Conservation (phyloP, 2,888 invertebrate species). For the Bruchidius siliquastri region DNA sequence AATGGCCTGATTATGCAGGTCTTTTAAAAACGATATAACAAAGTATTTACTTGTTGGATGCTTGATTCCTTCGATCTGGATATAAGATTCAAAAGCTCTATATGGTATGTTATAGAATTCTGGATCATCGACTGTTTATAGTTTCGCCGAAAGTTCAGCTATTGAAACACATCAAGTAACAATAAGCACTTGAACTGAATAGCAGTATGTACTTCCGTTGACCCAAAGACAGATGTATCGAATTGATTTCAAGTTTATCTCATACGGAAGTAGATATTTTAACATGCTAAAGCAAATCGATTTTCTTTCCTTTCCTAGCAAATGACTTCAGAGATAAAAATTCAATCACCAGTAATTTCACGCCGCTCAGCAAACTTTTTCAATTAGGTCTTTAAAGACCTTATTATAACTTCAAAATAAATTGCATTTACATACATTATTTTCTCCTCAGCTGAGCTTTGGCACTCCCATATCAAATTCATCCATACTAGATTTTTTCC, state of each 20-base stretch:
- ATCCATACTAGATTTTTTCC: no score
- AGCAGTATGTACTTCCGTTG: not conserved
- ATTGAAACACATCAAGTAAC: not conserved
- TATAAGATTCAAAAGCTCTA: no score
- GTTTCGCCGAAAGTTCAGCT: not conserved
- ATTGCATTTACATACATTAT: not conserved
- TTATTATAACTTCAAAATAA: not conserved
- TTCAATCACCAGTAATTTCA: not conserved
- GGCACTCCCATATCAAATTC: not conserved
- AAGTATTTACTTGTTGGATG: no score
- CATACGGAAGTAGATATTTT: not conserved
- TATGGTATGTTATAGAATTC: no score
- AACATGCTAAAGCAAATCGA: not conserved
- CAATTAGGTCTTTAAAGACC: not conserved
- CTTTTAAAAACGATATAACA: no score
- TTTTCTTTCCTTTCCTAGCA: not conserved
- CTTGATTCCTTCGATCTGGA: no score
- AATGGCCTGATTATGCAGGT: no score
- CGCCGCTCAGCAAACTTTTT: not conserved
- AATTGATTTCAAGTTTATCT: not conserved
- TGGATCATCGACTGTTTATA: not conserved
- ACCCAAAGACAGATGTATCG: not conserved
- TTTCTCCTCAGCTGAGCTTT: not conserved
- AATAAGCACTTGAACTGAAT: not conserved
- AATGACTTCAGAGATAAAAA: no score